Conservation (phyloP, 2,888 invertebrate genomes). For the Lasioglossum morio region DNA sequence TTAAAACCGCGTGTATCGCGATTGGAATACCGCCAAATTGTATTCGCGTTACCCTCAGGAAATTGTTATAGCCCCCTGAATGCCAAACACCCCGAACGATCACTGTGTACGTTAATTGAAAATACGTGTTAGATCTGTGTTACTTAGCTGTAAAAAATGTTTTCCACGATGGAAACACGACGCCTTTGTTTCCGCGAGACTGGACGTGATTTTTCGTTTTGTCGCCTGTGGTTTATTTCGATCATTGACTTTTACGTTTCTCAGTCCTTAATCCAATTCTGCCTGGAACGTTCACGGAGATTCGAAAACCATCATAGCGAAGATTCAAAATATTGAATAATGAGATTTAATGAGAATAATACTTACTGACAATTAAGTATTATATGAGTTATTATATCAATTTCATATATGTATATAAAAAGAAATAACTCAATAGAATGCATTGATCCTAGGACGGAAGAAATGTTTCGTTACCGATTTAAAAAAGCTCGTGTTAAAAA, state of each 20-base stretch:
- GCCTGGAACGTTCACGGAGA: background rate
- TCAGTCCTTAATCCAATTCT: background rate
- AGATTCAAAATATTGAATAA: background rate
- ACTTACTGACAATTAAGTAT: too few relatives aligned
- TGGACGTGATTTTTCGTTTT: slow-evolving; percentile 15
- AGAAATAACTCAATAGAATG: too few relatives aligned
- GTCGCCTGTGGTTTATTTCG: background rate
- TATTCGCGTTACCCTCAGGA: slow-evolving; percentile 58
- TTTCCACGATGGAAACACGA: slow-evolving; percentile 13
- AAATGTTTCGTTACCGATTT: too few relatives aligned
- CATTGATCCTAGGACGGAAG: too few relatives aligned
- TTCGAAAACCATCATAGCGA: background rate
- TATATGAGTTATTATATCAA: too few relatives aligned
- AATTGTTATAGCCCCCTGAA: slow-evolving; percentile 54
- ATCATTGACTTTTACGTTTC: background rate
- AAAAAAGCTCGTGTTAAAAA: too few relatives aligned
- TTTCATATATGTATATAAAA: too few relatives aligned
- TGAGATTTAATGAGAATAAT: too few relatives aligned
- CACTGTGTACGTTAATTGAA: slow-evolving; percentile 62
- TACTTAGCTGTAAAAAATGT: slow-evolving; percentile 13
- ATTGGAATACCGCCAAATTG: slow-evolving; percentile 70
- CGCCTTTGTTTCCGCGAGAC: background rate
- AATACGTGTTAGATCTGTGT: slow-evolving; percentile 55
- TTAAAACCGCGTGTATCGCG: slow-evolving; percentile 55
- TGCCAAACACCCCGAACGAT: slow-evolving; percentile 50